These are phyloP conservation scores for Adela reaumurella DNA, from an alignment of 2,888 invertebrate genomes.

Conservation along the genomic window DNA sequence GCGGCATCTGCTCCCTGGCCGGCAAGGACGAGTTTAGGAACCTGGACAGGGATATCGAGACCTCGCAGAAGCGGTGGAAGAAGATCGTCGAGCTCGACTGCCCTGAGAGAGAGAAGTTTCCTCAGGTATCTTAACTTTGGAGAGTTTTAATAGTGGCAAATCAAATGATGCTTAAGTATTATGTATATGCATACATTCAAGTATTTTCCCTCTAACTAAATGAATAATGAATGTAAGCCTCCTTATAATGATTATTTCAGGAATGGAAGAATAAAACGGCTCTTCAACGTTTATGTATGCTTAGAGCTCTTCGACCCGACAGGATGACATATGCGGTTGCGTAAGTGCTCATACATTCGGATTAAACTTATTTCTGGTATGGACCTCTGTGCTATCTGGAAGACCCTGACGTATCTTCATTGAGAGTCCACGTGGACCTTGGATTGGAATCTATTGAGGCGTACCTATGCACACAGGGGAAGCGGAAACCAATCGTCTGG, in stretches of 20 bases:
- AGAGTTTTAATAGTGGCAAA: too few relatives aligned
- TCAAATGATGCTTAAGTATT: too few relatives aligned
- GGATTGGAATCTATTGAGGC: too few relatives aligned
- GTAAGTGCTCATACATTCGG: conserved; percentile 61
- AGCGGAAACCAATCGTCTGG: too few relatives aligned
- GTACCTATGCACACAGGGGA: too few relatives aligned
- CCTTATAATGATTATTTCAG: conserved; percentile 22
- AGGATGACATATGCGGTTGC: conserved; percentile 94
- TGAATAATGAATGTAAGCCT: too few relatives aligned
- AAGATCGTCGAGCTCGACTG: conserved; percentile 93
- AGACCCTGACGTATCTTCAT: too few relatives aligned
- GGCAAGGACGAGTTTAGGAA: conserved; percentile 90
- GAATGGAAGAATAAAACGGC: conserved; percentile 97
- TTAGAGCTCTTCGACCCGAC: conserved; percentile 90
- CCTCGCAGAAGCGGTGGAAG: conserved; percentile 95
- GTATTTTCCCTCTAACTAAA: too few relatives aligned
- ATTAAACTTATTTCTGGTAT: not conserved
- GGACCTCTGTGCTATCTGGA: too few relatives aligned
- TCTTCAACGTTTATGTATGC: conserved; percentile 91
- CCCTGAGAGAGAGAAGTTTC: conserved; percentile 94
- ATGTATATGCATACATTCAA: too few relatives aligned
- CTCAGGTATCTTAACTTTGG: conserved; percentile 61
- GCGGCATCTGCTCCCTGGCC: conserved; percentile 88
- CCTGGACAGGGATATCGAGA: conserved; percentile 92
- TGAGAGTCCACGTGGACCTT: too few relatives aligned